Evolutionary conservation across 2,888 invertebrate genomes (phyloP), one percentile per base, ranked within the genome.

Genomic region (Drosophila colorata): DNA sequence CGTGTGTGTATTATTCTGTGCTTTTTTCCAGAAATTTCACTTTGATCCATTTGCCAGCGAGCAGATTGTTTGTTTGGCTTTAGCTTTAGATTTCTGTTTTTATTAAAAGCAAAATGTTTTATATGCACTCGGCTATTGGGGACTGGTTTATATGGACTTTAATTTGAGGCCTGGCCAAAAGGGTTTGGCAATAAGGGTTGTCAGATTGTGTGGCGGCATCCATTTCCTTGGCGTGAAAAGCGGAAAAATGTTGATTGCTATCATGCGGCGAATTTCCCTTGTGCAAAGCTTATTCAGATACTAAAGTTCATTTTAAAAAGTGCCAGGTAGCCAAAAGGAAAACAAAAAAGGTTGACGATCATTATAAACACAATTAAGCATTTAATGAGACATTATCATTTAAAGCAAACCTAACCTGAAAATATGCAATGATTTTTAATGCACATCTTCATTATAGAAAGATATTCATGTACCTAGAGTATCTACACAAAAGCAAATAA

Each of bases 51-150:
- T 86, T 86, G 79, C 40, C 59, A 51, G 47, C 48, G 23, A 37
- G 20, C 74, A 74, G 67, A 71, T 77, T 74, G 74, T 84, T 78
- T 80, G 67, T 68, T 81, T 69, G 61, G 57, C 77, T 71, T 80
- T 52, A 49, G 69, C 35, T 70, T 75, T 61, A 8, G 18, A 43
- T 66, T 57, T 53, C 78, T 69, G 44, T 61, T 70, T 86, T 86
- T 82, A 87, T 81, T 78, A 82, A 82, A 81, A 84, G 78, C 85
- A 80, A 87, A 82, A 82, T 78, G 81, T 78, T 82, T 87, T 87
- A 84, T 84, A 72, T 82, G 67, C 63, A 55, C 56, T 51, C 58
- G 40, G 46, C 38, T 41, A 59, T 70, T 65, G 67, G 67, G 59
- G 9, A 65, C 65, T 74, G 55, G 53, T 60, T 78, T 74, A 66